Conservation (phyloP, 2,888 invertebrate species). For the Cyclophora punctaria region DNA sequence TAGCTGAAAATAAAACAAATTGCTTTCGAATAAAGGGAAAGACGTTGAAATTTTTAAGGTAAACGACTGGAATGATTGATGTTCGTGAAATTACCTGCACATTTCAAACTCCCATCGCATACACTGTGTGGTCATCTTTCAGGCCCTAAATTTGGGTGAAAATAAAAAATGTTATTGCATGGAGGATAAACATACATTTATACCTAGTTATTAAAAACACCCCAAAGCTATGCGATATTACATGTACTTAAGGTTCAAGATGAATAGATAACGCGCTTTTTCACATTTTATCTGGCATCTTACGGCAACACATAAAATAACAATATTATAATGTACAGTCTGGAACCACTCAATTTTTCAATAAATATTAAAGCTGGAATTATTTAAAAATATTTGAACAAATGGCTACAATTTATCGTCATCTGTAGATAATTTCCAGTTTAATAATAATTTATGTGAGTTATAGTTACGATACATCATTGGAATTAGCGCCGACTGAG, state of each 20-base stretch:
- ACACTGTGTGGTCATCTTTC: slow-evolving; percentile 33
- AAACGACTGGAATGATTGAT: slow-evolving; percentile 68
- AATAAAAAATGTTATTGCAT: slow-evolving; percentile 19
- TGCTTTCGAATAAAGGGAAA: slow-evolving; percentile 51
- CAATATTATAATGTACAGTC: slow-evolving; percentile 5
- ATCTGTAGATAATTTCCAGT: slow-evolving; percentile 40
- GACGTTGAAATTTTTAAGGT: slow-evolving; percentile 56
- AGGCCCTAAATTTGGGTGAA: slow-evolving; percentile 3
- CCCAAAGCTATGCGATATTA: too few relatives aligned
- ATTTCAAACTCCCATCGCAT: slow-evolving; percentile 50
- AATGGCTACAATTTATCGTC: slow-evolving; percentile 37
- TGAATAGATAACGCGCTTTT: too few relatives aligned
- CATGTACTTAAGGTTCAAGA: too few relatives aligned
- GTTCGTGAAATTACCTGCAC: slow-evolving; percentile 51
- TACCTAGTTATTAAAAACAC: too few relatives aligned
- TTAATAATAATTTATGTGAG: slow-evolving; percentile 41
- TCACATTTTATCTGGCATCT: slow-evolving; percentile 11
- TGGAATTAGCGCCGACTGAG: slow-evolving; percentile 16
- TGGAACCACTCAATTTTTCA: slow-evolving; percentile 4
- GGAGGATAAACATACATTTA: slow-evolving; percentile 16
- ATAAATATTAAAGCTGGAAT: slow-evolving; percentile 4
- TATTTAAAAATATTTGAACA: slow-evolving; percentile 22
- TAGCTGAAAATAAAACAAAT: slow-evolving; percentile 43
- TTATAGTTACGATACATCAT: slow-evolving; percentile 40
- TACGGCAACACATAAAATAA: slow-evolving; percentile 9